phyloP scores from a whole-genome alignment of 2,888 invertebrate species.

The Pollenia angustigena region DNA sequence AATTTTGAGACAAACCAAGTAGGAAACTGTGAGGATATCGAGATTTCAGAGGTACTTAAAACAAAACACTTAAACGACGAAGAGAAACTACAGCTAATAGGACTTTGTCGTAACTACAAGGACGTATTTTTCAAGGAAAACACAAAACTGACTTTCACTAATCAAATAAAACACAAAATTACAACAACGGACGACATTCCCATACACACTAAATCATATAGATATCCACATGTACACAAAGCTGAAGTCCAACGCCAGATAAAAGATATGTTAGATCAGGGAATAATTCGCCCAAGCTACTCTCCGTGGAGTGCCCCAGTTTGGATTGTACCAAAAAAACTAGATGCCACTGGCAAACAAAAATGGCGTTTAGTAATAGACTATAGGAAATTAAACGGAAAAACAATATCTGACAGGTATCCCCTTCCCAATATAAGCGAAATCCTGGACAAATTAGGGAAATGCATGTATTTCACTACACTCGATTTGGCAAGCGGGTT shows the following conservation, averaged over 20 bases:
- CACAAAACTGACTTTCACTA: constrained; percentile 5
- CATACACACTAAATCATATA: constrained; percentile 68
- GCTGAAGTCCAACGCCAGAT: constrained; percentile 76
- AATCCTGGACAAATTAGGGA: no score
- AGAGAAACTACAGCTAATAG: no score
- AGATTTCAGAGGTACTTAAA: no score
- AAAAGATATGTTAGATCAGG: constrained; percentile 55
- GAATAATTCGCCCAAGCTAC: constrained; percentile 2
- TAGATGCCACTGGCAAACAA: constrained; percentile 14
- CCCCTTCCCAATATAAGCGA: no score
- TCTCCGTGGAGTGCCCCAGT: constrained; percentile 17
- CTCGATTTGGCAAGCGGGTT: constrained; percentile 76
- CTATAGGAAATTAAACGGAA: neutral
- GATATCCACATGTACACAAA: constrained; percentile 76
- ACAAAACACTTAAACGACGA: no score
- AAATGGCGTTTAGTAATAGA: constrained; percentile 26
- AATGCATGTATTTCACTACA: constrained; percentile 78
- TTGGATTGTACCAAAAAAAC: neutral
- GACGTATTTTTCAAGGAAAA: constrained; percentile 15
- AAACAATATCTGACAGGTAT: constrained; percentile 3
- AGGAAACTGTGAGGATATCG: constrained; percentile 64
- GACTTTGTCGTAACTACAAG: constrained; percentile 35
- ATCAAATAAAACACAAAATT: neutral
- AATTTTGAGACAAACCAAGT: constrained; percentile 4
- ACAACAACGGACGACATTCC: constrained; percentile 54